Percentiles rank a stretch among this genome's conserved stretches.
These are phyloP conservation scores for Escarpia spicata DNA, from an alignment of 2,888 invertebrate genomes.

Conservation along the genomic window DNA sequence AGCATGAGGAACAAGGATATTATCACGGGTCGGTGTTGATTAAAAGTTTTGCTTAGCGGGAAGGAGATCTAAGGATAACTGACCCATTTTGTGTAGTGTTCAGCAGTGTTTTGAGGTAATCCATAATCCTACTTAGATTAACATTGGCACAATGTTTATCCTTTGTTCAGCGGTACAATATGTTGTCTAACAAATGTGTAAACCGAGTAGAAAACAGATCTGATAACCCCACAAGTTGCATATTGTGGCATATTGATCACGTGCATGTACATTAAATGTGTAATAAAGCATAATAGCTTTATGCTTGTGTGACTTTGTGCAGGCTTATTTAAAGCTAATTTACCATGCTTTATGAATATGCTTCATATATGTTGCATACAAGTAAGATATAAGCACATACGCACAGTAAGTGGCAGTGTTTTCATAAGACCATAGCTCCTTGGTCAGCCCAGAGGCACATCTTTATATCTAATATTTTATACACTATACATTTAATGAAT, in stretches of 20 bases:
- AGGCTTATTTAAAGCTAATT: background rate
- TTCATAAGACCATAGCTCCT: background rate
- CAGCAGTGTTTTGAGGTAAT: background rate
- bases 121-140: background rate
- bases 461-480: background rate
- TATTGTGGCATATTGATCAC: background rate
- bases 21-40: background rate
- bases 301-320: background rate
- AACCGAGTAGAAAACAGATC: background rate
- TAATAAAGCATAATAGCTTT: constrained; percentile 16
- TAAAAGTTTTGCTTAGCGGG: background rate
- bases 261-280: background rate
- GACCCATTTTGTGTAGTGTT: background rate
- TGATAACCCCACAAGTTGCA: background rate
- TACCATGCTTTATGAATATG: background rate
- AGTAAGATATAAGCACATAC: background rate
- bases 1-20: background rate
- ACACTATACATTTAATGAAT: no score
- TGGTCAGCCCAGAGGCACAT: background rate
- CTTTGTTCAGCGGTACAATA: background rate
- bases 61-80: background rate
- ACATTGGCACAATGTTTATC: no score
- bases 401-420: background rate
- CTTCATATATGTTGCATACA: background rate
- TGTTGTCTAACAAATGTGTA: background rate